phyloP scores from a whole-genome alignment of 2,888 invertebrate genomes.

The Drosophila bunnanda region DNA sequence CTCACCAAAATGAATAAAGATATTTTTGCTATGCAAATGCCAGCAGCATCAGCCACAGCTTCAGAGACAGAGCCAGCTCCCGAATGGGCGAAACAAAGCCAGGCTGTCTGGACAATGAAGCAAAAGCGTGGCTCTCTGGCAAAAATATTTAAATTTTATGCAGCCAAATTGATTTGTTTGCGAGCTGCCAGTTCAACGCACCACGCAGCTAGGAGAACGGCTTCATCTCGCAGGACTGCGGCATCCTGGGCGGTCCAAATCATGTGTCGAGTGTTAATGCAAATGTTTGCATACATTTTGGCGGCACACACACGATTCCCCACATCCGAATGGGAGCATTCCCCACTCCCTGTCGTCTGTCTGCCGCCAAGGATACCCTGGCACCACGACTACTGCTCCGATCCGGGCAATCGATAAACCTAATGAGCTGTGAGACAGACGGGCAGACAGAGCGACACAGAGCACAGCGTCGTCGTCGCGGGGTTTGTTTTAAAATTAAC shows the following conservation, averaged over 20 bases:
- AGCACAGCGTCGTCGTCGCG: slow-evolving; percentile 9
- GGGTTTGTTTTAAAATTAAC: slow-evolving; percentile 46
- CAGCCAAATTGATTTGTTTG: slow-evolving; percentile 65
- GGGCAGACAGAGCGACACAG: slow-evolving; percentile 17
- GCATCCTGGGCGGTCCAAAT: slow-evolving; percentile 16
- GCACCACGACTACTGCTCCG: slow-evolving; percentile 25
- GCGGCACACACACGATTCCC: slow-evolving; percentile 23
- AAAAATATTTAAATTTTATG: slow-evolving; percentile 74
- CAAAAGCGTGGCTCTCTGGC: slow-evolving; percentile 30
- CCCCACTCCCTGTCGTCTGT: slow-evolving; percentile 6
- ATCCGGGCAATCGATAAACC: slow-evolving; percentile 63
- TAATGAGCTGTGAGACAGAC: slow-evolving; percentile 69
- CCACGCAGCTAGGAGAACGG: neutral
- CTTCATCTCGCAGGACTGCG: slow-evolving; percentile 3
- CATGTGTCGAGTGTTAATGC: slow-evolving; percentile 43
- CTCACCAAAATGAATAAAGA: slow-evolving; percentile 50
- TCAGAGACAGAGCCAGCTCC: neutral
- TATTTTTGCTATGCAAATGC: slow-evolving; percentile 59
- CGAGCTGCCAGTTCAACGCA: slow-evolving; percentile 58
- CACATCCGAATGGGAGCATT: slow-evolving; percentile 9
- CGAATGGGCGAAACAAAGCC: slow-evolving; percentile 44
- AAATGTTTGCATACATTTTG: slow-evolving; percentile 62
- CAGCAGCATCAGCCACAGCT: slow-evolving; percentile 13
- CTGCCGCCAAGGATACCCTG: slow-evolving; percentile 10
- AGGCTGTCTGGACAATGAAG: slow-evolving; percentile 51